These are phyloP conservation scores for Ichneumoninae sp. DNA, from an alignment of 2,888 invertebrate species.

Conservation along the genomic window DNA sequence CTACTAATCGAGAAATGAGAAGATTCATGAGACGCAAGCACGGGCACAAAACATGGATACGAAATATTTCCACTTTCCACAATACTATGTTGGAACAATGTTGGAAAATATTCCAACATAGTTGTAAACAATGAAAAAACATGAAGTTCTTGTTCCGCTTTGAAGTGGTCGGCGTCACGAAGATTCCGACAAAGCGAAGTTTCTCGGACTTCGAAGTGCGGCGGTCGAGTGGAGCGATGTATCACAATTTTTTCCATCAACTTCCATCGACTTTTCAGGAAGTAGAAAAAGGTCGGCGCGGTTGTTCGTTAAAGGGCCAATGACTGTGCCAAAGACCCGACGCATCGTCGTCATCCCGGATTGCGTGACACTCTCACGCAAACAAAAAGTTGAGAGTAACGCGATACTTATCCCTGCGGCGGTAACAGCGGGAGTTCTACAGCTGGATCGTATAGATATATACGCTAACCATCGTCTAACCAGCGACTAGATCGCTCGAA, in stretches of 20 bases:
- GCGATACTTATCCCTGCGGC: conserved; percentile 52
- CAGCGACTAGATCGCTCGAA: conserved; percentile 43
- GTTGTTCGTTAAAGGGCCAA: background rate
- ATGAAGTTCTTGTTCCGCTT: no score
- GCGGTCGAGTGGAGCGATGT: no score
- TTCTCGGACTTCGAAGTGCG: no score
- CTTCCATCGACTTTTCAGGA: background rate
- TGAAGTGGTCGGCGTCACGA: no score
- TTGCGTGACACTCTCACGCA: conserved; percentile 52
- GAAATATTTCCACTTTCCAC: no score
- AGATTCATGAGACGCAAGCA: no score
- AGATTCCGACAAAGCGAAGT: no score
- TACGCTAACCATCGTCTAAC: conserved; percentile 5
- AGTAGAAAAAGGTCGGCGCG: background rate
- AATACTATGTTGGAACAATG: no score
- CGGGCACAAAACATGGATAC: no score
- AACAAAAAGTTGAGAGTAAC: conserved; percentile 47
- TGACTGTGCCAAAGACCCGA: conserved; percentile 19
- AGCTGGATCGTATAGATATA: conserved; percentile 4
- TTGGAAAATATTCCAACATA: no score
- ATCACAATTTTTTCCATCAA: background rate
- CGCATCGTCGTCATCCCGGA: conserved; percentile 41
- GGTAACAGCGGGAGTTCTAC: conserved; percentile 16
- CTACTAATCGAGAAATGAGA: no score
- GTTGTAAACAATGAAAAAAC: no score